Evolutionary conservation across 2,888 invertebrate species (phyloP).

Genomic region (Prosopocoilus inquinatus): DNA sequence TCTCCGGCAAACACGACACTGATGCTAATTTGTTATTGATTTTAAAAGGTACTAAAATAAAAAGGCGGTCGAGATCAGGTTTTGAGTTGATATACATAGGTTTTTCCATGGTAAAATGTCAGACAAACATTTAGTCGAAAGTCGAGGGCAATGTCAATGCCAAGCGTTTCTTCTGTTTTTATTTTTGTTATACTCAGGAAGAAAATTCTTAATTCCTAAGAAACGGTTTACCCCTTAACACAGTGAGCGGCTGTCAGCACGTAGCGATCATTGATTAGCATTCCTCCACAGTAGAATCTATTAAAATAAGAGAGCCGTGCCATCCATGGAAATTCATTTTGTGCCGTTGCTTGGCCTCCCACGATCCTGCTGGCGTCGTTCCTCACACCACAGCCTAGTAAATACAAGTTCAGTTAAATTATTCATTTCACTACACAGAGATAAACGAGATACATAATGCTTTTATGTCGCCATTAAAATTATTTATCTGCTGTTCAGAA

Average conservation of each 20-base stretch:
- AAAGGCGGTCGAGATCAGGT: too few relatives aligned
- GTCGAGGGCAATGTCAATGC: neutral
- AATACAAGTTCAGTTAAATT: neutral
- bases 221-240: slow-evolving; percentile 70
- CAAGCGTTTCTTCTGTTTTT: neutral
- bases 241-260: slow-evolving; percentile 88
- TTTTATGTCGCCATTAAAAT: too few relatives aligned
- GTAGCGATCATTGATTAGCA: slow-evolving; percentile 83
- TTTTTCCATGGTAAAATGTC: too few relatives aligned
- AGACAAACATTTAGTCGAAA: too few relatives aligned
- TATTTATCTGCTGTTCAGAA: too few relatives aligned
- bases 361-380: slow-evolving; percentile 82
- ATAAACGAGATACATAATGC: neutral
- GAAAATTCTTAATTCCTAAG: neutral
- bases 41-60: too few relatives aligned
- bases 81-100: too few relatives aligned
- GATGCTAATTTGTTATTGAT: too few relatives aligned
- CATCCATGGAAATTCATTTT: slow-evolving; percentile 89
- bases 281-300: slow-evolving; percentile 86
- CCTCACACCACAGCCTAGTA: slow-evolving; percentile 74
- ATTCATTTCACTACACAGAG: neutral
- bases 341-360: slow-evolving; percentile 71
- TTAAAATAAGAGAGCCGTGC: slow-evolving; percentile 82
- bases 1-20: too few relatives aligned
- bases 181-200: neutral